Conservation (phyloP, 2,113 vertebrate genomes). For the Charadrius vociferus region DNA sequence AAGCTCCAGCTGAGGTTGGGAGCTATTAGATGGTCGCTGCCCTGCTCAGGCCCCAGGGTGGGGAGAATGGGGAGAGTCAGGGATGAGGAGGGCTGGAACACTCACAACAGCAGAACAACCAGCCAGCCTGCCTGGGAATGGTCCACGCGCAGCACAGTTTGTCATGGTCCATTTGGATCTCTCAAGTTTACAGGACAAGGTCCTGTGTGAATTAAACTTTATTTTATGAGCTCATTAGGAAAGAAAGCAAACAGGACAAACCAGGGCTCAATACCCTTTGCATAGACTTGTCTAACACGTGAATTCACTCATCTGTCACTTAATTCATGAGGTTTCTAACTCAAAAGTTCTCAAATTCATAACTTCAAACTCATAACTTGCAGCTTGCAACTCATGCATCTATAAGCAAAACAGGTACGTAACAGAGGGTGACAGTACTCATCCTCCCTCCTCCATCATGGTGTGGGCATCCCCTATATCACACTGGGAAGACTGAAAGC, state of each 20-base stretch:
- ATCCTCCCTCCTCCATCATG: neutral
- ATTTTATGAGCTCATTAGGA: neutral
- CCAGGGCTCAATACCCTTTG: neutral
- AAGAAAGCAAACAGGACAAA: neutral
- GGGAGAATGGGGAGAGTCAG: neutral
- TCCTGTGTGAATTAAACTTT: neutral
- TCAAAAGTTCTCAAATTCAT: neutral
- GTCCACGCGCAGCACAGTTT: rapidly evolving
- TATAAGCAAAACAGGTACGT: neutral
- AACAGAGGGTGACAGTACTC: neutral
- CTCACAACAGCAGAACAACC: neutral
- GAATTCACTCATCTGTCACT: neutral
- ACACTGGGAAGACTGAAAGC: neutral
- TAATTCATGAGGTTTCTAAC: neutral
- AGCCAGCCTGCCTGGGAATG: neutral
- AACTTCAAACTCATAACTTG: neutral
- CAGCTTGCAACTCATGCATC: neutral
- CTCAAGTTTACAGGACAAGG: neutral
- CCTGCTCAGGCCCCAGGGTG: neutral
- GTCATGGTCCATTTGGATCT: neutral
- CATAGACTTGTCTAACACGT: neutral
- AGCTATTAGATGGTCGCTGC: neutral
- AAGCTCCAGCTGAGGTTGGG: no score
- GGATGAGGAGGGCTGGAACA: no score
- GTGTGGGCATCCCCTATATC: rapidly evolving